phyloP scores from a whole-genome alignment of 2,113 vertebrate species.

The Heteronetta atricapilla region DNA sequence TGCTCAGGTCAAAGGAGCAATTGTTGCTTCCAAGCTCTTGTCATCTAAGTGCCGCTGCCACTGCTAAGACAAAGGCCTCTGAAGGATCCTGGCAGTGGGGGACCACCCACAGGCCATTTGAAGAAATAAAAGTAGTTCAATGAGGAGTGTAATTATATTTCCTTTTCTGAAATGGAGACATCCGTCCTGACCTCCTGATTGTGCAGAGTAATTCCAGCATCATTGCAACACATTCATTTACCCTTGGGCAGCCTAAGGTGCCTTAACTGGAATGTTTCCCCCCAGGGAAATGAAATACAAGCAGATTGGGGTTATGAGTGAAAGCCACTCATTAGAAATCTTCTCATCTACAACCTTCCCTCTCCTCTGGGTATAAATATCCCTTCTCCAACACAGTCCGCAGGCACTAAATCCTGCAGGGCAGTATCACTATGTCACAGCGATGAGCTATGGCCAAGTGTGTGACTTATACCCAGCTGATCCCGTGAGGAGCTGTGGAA shows the following conservation, averaged over 20 bases:
- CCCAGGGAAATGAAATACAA: neutral
- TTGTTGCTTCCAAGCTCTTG: neutral
- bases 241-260: neutral
- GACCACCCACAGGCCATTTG: neutral
- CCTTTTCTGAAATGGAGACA: neutral
- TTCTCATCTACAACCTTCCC: neutral
- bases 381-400: neutral
- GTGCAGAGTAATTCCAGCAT: neutral
- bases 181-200: neutral
- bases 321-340: neutral
- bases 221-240: neutral
- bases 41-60: neutral
- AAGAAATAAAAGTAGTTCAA: neutral
- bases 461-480: neutral
- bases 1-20: neutral
- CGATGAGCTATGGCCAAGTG: neutral
- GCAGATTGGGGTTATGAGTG: neutral
- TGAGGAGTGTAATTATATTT: neutral
- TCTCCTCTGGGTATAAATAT: neutral
- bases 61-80: neutral
- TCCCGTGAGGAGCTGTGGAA: rapidly evolving
- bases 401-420: neutral
- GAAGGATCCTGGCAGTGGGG: neutral
- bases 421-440: neutral
- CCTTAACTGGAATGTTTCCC: neutral